Base-by-base conservation (phyloP, 2,797 vertebrate genomes). In the Glossophaga mutica region DNA sequence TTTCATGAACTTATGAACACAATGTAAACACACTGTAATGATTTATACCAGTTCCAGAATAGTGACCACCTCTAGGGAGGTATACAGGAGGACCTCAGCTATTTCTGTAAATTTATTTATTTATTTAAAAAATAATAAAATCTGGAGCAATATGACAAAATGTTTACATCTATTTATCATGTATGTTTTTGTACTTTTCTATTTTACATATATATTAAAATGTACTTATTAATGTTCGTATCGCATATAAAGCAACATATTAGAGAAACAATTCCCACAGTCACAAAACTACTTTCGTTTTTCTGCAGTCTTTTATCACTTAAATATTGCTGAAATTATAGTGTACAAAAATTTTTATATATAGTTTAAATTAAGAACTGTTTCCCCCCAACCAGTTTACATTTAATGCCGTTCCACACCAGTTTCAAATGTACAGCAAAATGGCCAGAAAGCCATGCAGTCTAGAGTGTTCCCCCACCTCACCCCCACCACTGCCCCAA, bases 91-190 rank as follows among this genome's bases (percentile, higher is more conserved):
- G 10, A 62, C 21, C 68, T 81, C 4, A 81, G 42, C 59, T 91
- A 76, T 62, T 44, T 62, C 34, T 39, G 0, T 16, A 84, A 82
- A 21, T 44, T 74, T 19, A 44, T 65, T 74, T 19, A 44, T 65
- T 91, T 91, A 82, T 91, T 87, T 85, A 65, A 86, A 95, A 90
- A 88, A 83, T 39, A 84, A 79, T 46, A 89, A 91, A 77, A 95
- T 50, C 19, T 94, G 48, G 18, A 89, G 14, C 32, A 86, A 78
- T 87, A 73, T 32, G 55, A 32, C n/a, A 90, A 92, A 90, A 71
- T 87, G 46, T 87, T 94, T 92, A 81, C 16, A 82, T 44, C 65
- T 86, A 74, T 32, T 74, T 82, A 46, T 68, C 21, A 83, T 55
- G 21, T 55, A 39, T 92, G 65, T 22, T 77, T 57, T 59, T 67